phyloP scores from a whole-genome alignment of 2,888 invertebrate genomes.

The Drosophila neonasuta region DNA sequence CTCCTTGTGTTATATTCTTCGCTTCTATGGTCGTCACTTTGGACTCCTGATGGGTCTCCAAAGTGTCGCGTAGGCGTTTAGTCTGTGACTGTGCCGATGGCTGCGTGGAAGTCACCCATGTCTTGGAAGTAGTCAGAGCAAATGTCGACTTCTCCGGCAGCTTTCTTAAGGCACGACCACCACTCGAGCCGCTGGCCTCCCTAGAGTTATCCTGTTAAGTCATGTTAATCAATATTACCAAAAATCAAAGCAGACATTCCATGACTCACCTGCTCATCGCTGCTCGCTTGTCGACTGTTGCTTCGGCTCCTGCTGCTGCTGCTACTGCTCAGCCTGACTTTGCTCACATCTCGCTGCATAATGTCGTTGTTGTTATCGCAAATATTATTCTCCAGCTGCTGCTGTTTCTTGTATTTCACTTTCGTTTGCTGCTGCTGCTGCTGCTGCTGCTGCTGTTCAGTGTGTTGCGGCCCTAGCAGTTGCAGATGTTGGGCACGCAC shows the following conservation, averaged over 20 bases:
- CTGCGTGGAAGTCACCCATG: slow-evolving; percentile 28
- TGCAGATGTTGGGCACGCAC: slow-evolving; percentile 90
- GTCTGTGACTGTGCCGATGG: slow-evolving; percentile 2
- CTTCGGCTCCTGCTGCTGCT: slow-evolving; percentile 27
- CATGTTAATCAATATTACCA: background rate
- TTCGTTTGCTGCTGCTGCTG: slow-evolving; percentile 4
- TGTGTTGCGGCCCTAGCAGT: slow-evolving; percentile 83
- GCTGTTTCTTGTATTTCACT: slow-evolving; percentile 7
- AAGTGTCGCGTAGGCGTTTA: background rate
- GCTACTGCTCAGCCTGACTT: slow-evolving; percentile 28
- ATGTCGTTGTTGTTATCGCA: slow-evolving; percentile 23
- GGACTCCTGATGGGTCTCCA: background rate
- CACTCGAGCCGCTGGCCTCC: slow-evolving; percentile 25
- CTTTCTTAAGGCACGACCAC: slow-evolving; percentile 27
- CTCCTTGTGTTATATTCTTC: background rate
- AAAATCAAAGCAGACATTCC: background rate
- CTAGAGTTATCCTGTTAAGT: slow-evolving; percentile 17
- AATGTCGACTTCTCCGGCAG: slow-evolving; percentile 28
- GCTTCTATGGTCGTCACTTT: no score
- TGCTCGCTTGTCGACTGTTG: slow-evolving; percentile 16
- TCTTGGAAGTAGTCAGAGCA: slow-evolving; percentile 31
- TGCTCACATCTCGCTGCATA: slow-evolving; percentile 62
- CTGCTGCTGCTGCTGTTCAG: slow-evolving; percentile 4
- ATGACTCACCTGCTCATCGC: slow-evolving; percentile 55
- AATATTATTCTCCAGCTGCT: slow-evolving; percentile 28